Base-by-base conservation (phyloP, 2,797 vertebrate species). In the Moxostoma hubbsi region DNA sequence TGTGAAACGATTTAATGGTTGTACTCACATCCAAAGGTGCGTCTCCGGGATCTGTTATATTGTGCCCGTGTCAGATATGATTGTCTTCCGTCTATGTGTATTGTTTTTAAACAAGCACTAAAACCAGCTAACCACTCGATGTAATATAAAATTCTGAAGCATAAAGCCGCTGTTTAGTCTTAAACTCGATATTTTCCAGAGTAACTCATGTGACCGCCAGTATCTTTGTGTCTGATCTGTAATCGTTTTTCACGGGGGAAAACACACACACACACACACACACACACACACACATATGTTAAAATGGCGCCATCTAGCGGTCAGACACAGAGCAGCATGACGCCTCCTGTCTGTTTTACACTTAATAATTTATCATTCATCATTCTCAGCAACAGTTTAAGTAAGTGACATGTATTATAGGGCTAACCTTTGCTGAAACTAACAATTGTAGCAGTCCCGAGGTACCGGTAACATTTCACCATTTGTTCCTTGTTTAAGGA, bases 21-120 rank as follows among this genome's bases (percentile, higher is more conserved):
- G 53, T 65, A 66, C 73, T 75, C 62, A 75, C 73, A 66, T 75
- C 5, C 66, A 57, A 24, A 24, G 5, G 62, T 36, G 62, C 43
- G 24, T 66, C 15, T 75, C 73, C 15, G 7, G 18, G 58, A 7
- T 24, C 43, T 66, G 61, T 65, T 75, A 13, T 6, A 11, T 43
- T 24, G 11, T 13, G 11, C 51, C 24, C 36, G 36, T 36, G 62
- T 55, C n/a, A 47, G 62, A 57, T 65, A 47, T 46, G 50, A 64
- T 54, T 64, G 73, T 64, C 36, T 7, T 6, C 47, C 9, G 12
- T 63, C 1, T 7, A 53, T 15, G 13, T 55, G 9, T 13, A 24
- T 53, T n/a, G 51, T 18, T 55, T 54, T 50, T 4, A 55, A 3
- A 7, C 57, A 45, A 9, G 43, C 18, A 7, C 8, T 15, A 57